phyloP scores from a whole-genome alignment of 1,140 invertebrate genomes.

The Lineus longissimus region DNA sequence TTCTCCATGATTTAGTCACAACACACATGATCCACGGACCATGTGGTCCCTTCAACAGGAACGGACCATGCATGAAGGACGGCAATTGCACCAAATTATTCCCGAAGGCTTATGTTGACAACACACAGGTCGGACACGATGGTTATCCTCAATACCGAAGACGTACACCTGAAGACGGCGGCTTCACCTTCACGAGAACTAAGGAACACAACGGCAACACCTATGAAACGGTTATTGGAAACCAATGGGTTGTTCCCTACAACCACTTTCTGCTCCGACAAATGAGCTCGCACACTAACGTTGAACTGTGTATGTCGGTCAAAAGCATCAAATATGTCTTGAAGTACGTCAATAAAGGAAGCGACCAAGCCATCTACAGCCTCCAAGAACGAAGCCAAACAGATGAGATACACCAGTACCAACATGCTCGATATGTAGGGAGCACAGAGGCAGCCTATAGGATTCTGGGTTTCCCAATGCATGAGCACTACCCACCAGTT shows the following conservation, averaged over 20 bases:
- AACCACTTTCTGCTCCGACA: slow-evolving; percentile 15
- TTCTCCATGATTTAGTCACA: slow-evolving; percentile 22
- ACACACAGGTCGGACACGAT: not conserved
- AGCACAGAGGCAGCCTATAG: not conserved
- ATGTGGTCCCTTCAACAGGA: not conserved
- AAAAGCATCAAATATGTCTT: slow-evolving; percentile 39
- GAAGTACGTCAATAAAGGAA: slow-evolving; percentile 49
- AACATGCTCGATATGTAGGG: slow-evolving; percentile 21
- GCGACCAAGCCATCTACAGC: slow-evolving; percentile 14
- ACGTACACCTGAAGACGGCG: not conserved
- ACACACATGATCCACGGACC: slow-evolving; percentile 3
- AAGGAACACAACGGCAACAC: slow-evolving; percentile 11
- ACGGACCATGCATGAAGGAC: not conserved
- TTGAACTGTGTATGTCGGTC: slow-evolving; percentile 21
- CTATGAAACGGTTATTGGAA: slow-evolving; percentile 34
- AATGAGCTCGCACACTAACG: slow-evolving; percentile 27
- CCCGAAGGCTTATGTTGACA: not conserved
- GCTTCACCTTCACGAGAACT: not conserved
- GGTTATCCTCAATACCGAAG: not conserved
- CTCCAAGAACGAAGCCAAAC: slow-evolving; percentile 7
- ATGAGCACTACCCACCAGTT: slow-evolving; percentile 14
- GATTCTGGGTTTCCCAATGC: not conserved
- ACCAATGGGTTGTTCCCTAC: slow-evolving; percentile 50
- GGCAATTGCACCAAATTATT: not conserved
- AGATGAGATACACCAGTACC: slow-evolving; percentile 20